Base-by-base conservation (phyloP, 2,113 vertebrate genomes). In the Gobio gobio region DNA sequence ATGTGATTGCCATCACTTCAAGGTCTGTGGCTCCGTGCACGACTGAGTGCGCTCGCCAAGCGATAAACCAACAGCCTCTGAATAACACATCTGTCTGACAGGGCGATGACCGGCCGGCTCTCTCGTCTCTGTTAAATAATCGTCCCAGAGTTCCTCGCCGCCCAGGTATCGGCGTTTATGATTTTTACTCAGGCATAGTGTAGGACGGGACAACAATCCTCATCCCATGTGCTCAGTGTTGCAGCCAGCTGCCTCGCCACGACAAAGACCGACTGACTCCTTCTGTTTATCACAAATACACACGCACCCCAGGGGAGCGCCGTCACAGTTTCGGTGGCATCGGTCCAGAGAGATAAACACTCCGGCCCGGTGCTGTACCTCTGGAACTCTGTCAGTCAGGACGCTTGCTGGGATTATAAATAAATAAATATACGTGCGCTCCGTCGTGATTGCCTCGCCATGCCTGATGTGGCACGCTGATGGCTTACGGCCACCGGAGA, bases 401-500 rank as follows among this genome's bases (percentile, higher is more conserved):
- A 88, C 88, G 83, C 83, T 90, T 85, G 88, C 89, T 89, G 85
- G 92, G 89, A 91, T 90, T 92, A 90, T 89, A 94, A 90, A 89
- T 91, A 91, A 87, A 89, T 89, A 89, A 87, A 89, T 73, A 82
- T 74, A 54, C 6, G 33, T 33, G 45, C 68, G 89, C 83, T 89
- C 91, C 84, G 84, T 85, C 87, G 88, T 92, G 93, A 95, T 95
- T 93, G 93, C 89, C 87, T 93, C 89, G 92, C 88, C 90, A 94
- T 94, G 93, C 93, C 91, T 94, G 93, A 93, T 91, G 91, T 93
- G 90, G 89, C 92, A 90, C 83, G 89, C 90, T 92, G 93, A 94
- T 94, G 93, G 90, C 88, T 90, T 88, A 91, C 90, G 87, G 85
- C 86, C 70, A 81, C 77, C 72, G 83, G 79, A 93, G 91, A 94